These are phyloP conservation scores for Phenganax subtilis DNA, from an alignment of 92 coral and sea anemone species.

Conservation along the genomic window DNA sequence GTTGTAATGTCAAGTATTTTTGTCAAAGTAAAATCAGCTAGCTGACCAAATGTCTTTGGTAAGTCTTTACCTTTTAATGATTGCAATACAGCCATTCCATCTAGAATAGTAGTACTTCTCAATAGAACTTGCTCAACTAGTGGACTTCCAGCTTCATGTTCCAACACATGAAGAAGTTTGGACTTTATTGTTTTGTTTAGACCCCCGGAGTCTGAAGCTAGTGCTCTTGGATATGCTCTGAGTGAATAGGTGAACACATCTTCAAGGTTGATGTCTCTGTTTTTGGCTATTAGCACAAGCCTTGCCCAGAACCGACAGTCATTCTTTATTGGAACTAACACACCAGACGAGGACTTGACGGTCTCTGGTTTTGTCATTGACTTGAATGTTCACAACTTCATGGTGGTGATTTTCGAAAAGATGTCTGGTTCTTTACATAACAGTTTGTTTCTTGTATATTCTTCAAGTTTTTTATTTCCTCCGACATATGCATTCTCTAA, in stretches of 20 bases:
- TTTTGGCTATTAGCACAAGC: conserved; percentile 21
- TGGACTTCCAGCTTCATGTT: conserved; percentile 1
- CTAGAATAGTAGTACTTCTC: neutral
- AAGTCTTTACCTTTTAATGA: neutral
- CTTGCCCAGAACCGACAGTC: conserved; percentile 31
- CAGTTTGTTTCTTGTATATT: neutral
- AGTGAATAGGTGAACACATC: conserved; percentile 23
- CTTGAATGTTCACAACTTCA: conserved; percentile 10
- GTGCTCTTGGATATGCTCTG: conserved; percentile 6
- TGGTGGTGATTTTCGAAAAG: conserved; percentile 4
- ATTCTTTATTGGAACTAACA: conserved; percentile 10
- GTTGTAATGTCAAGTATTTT: neutral
- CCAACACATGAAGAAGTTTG: conserved; percentile 23
- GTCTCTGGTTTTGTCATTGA: conserved; percentile 17
- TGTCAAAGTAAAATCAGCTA: neutral
- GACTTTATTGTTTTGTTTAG: conserved; percentile 6
- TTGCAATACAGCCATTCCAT: conserved; percentile 30
- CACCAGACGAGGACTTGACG: conserved; percentile 4
- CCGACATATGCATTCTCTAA: neutral
- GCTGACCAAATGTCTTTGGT: conserved; percentile 13
- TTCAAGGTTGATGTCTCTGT: conserved; percentile 23
- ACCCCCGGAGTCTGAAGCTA: conserved; percentile 16
- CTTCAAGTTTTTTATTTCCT: conserved; percentile 5
- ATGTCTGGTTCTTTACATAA: conserved; percentile 23
- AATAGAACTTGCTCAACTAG: neutral